phyloP scores from a whole-genome alignment of 2,888 invertebrate genomes.

The Nomada fabriciana region DNA sequence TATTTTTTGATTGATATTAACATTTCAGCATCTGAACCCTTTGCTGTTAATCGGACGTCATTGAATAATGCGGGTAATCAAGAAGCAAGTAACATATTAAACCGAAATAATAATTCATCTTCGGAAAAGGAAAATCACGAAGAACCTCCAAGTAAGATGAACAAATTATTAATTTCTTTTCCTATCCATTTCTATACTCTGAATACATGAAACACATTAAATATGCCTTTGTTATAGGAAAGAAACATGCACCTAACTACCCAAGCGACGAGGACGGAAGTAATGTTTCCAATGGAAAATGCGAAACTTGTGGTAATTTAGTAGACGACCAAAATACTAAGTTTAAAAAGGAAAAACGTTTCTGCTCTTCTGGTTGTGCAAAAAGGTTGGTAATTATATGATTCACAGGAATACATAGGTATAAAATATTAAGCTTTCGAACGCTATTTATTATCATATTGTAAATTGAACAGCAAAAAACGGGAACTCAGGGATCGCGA shows the following conservation, averaged over 20 bases:
- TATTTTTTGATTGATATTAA: conserved; percentile 31
- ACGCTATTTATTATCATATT: conserved; percentile 18
- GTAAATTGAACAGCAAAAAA: conserved; percentile 76
- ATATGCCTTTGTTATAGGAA: conserved; percentile 77
- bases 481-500: conserved; percentile 79
- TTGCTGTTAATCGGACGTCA: conserved; percentile 90
- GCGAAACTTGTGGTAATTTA: conserved; percentile 91
- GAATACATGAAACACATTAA: not conserved
- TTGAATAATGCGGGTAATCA: conserved; percentile 84
- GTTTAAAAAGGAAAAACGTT: conserved; percentile 91
- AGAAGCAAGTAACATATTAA: conserved; percentile 75
- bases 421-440: not conserved
- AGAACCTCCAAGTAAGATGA: conserved; percentile 91
- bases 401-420: not conserved
- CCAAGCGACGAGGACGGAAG: conserved; percentile 75
- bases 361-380: conserved; percentile 91
- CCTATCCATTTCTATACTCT: not conserved
- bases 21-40: conserved; percentile 90
- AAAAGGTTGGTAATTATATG: conserved; percentile 85
- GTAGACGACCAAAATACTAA: conserved; percentile 83
- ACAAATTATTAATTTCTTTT: not conserved
- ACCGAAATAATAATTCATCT: conserved; percentile 74
- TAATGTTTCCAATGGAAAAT: conserved; percentile 86
- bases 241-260: conserved; percentile 83
- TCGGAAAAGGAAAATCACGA: conserved; percentile 86